phyloP scores from a whole-genome alignment of 2,797 vertebrate genomes.

The Schizothorax lantsangensis region DNA sequence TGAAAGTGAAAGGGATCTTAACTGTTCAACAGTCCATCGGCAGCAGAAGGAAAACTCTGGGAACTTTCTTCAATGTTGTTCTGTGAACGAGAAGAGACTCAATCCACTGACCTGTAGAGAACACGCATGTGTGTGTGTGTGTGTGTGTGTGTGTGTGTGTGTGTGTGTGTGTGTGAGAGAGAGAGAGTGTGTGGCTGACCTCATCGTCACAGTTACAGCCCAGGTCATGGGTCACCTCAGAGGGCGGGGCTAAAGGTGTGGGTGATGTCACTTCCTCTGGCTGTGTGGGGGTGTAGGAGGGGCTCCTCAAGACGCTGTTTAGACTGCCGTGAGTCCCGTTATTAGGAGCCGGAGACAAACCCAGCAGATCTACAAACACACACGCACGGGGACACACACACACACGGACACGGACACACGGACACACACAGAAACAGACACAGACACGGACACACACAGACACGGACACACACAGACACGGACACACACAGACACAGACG shows the following conservation, averaged over 20 bases:
- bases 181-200: constrained; percentile 70
- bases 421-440: neutral
- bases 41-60: constrained; percentile 78
- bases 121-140: neutral
- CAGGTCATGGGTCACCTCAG: constrained; percentile 78
- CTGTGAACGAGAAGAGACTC: constrained; percentile 73
- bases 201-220: constrained; percentile 94
- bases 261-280: constrained; percentile 89
- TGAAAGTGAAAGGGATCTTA: constrained; percentile 39
- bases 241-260: constrained; percentile 64
- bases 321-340: constrained; percentile 95
- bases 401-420: constrained; percentile 16
- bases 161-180: neutral
- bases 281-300: constrained; percentile 80
- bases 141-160: neutral
- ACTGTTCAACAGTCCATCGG: constrained; percentile 75
- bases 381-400: constrained; percentile 44
- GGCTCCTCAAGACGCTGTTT: constrained; percentile 86
- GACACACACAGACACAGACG: too few relatives aligned
- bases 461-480: too few relatives aligned
- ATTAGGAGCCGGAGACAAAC: constrained; percentile 91
- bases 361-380: constrained; percentile 85
- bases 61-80: constrained; percentile 90
- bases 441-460: too few relatives aligned
- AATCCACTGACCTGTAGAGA: neutral